phyloP scores from a whole-genome alignment of 2,113 vertebrate species.

The Lamprotornis superbus region DNA sequence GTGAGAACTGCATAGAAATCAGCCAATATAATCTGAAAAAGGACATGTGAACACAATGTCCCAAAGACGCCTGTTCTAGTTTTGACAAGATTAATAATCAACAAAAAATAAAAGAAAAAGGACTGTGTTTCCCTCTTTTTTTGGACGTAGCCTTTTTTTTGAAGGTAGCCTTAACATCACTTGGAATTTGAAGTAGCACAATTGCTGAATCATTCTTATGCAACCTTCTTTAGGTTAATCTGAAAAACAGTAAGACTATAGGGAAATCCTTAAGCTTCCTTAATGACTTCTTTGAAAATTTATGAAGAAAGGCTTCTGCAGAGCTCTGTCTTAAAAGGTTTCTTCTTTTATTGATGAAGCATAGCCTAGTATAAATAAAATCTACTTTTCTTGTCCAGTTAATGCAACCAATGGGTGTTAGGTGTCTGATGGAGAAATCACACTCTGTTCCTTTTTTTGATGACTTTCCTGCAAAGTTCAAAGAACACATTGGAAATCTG shows the following conservation, averaged over 20 bases:
- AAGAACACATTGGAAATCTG: not conserved
- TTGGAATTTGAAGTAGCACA: not conserved
- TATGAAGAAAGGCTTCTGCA: not conserved
- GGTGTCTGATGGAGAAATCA: not conserved
- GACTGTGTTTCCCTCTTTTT: not conserved
- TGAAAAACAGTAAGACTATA: not conserved
- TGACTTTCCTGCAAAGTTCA: not conserved
- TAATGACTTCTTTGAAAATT: not conserved
- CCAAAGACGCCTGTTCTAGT: not conserved
- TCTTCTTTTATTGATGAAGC: not conserved
- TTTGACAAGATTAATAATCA: conserved; percentile 4
- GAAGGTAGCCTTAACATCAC: not conserved
- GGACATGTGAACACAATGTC: not conserved
- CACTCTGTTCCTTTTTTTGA: not conserved
- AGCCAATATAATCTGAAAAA: not conserved
- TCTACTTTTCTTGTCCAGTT: not conserved
- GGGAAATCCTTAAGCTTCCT: not conserved
- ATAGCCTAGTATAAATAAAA: not conserved
- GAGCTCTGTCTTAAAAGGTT: not conserved
- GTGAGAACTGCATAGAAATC: not conserved
- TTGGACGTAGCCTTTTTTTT: too few species aligned
- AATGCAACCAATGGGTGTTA: not conserved
- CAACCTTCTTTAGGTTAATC: not conserved
- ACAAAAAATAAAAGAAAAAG: not conserved
- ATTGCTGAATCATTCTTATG: not conserved